These are phyloP conservation scores for Armadillidium nasatum DNA, from an alignment of 1,140 invertebrate species.

Conservation along the genomic window DNA sequence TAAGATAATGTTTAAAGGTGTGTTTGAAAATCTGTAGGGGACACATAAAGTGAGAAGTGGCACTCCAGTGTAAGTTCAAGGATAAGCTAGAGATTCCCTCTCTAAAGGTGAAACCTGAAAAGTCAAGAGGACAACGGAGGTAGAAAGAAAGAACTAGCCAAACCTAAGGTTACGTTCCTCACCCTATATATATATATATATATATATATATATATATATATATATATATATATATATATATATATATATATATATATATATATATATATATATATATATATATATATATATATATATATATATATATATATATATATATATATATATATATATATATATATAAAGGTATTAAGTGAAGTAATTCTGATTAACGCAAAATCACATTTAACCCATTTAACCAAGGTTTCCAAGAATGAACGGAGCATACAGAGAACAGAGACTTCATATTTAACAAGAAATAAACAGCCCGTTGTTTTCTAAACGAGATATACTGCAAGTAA, in stretches of 20 bases:
- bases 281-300: neutral
- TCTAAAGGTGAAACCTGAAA: too few species aligned
- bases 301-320: neutral
- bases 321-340: neutral
- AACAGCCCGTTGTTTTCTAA: neutral
- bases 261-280: conserved; percentile 9
- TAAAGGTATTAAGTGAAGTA: neutral
- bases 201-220: conserved; percentile 2
- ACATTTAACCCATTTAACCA: neutral
- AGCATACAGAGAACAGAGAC: neutral
- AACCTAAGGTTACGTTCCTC: neutral
- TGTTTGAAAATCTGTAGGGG: neutral
- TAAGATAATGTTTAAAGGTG: too few species aligned
- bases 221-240: conserved; percentile 4
- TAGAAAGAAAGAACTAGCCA: neutral
- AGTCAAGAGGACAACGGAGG: neutral
- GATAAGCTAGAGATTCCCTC: too few species aligned
- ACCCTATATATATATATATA: too few species aligned
- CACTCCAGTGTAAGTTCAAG: neutral
- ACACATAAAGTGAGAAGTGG: neutral
- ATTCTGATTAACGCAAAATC: neutral
- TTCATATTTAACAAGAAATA: neutral
- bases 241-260: neutral
- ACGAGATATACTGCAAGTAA: too few species aligned
- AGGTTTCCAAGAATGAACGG: too few species aligned